These are phyloP conservation scores for Danio albolineatus DNA, from an alignment of 2,797 vertebrate species.

Conservation along the genomic window DNA sequence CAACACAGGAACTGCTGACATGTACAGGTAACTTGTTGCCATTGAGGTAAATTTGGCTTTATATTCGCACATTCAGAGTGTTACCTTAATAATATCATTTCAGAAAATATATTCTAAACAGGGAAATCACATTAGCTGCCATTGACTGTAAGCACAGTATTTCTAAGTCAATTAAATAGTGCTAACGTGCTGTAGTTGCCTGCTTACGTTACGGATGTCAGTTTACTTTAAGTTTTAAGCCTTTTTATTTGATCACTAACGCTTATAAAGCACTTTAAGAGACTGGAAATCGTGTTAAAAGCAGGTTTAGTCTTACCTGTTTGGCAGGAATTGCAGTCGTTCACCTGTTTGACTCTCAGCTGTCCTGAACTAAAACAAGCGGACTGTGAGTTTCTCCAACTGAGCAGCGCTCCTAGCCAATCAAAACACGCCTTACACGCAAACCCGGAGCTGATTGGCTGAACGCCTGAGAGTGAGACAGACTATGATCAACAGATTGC, in stretches of 20 bases:
- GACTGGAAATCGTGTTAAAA: neutral
- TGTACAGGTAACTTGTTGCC: neutral
- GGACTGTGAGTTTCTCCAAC: neutral
- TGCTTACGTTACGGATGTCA: neutral
- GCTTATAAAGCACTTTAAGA: neutral
- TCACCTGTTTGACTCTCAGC: conserved; percentile 4
- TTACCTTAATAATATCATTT: too few species aligned
- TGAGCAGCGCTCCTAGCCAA: neutral
- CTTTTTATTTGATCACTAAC: neutral
- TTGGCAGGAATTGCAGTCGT: neutral
- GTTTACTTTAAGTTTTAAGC: neutral
- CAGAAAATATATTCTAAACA: too few species aligned
- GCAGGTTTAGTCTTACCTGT: conserved; percentile 18
- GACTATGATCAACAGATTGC: neutral
- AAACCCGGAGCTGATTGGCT: conserved; percentile 16
- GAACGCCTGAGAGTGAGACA: neutral
- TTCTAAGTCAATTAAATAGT: too few species aligned
- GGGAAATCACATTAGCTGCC: too few species aligned
- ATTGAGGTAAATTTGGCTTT: too few species aligned
- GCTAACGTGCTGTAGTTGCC: too few species aligned
- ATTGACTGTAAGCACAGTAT: too few species aligned
- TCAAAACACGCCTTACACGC: neutral
- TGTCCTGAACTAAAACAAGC: neutral
- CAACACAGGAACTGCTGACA: neutral
- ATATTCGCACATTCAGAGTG: too few species aligned